Conservation (phyloP, 2,888 invertebrate genomes). For the Hylaea fasciaria region DNA sequence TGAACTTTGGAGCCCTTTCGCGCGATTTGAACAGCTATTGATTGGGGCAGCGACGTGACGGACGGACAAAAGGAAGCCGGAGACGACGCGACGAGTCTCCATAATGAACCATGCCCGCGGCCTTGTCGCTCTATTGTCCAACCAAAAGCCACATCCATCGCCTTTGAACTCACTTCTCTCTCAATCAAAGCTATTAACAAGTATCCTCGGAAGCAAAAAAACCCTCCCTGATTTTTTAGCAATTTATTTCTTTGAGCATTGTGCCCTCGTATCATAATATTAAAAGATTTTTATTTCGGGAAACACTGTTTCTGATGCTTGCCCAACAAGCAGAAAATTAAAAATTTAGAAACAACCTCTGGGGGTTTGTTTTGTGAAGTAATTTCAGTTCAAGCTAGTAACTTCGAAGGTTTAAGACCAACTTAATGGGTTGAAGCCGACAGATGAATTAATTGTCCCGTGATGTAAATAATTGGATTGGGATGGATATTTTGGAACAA, state of each 20-base stretch:
- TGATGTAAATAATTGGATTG: constrained; percentile 26
- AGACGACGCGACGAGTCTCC: constrained; percentile 59
- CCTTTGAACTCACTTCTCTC: constrained; percentile 60
- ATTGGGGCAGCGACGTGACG: constrained; percentile 62
- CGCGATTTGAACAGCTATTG: constrained; percentile 59
- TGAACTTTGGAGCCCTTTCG: constrained; percentile 50
- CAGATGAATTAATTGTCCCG: constrained; percentile 39
- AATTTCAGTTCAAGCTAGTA: constrained; percentile 60
- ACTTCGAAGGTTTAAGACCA: constrained; percentile 57
- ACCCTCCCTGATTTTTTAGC: constrained; percentile 35
- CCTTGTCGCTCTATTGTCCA: constrained; percentile 58
- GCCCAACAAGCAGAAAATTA: constrained; percentile 75
- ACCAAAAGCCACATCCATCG: constrained; percentile 52
- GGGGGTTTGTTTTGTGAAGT: constrained; percentile 61
- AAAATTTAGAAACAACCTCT: constrained; percentile 66
- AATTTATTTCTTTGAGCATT: constrained; percentile 45
- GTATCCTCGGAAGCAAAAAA: constrained; percentile 37
- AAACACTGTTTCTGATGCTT: constrained; percentile 69
- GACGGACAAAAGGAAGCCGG: constrained; percentile 67
- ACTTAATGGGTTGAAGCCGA: constrained; percentile 56
- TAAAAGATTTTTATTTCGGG: constrained; percentile 64
- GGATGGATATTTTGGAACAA: constrained; percentile 8
- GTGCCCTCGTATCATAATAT: constrained; percentile 60
- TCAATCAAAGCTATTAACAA: constrained; percentile 59
- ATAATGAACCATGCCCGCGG: constrained; percentile 66